phyloP scores from a whole-genome alignment of 2,113 vertebrate genomes.

The Nycticryphes semicollaris region DNA sequence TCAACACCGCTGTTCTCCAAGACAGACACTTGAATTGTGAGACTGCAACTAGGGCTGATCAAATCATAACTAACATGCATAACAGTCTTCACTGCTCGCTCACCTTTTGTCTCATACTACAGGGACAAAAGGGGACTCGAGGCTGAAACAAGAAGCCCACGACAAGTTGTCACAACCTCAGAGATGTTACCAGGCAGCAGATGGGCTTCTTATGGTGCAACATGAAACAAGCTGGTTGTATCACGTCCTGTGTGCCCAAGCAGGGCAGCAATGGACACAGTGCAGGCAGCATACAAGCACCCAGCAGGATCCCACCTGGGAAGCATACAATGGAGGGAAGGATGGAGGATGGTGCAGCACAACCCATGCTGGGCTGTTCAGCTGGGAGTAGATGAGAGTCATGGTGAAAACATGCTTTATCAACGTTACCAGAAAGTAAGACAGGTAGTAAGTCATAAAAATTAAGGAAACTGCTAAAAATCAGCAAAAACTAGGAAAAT shows the following conservation, averaged over 20 bases:
- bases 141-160: background rate
- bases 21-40: background rate
- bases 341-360: background rate
- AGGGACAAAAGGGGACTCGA: background rate
- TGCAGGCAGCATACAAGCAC: accelerated
- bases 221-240: background rate
- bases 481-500: background rate
- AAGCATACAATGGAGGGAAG: background rate
- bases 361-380: background rate
- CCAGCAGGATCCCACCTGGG: background rate
- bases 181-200: background rate
- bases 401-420: background rate
- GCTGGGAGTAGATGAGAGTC: background rate
- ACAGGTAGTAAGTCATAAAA: background rate
- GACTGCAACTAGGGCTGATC: background rate
- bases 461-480: background rate
- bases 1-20: background rate
- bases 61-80: background rate
- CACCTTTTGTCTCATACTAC: accelerated
- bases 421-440: background rate
- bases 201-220: accelerated
- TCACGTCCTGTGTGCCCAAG: accelerated
- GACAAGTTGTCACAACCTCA: accelerated
- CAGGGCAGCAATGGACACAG: accelerated
- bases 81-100: background rate